Evolutionary conservation across 92 coral and sea anemone genomes (phyloP), one percentile per base, ranked within the genome.

Genomic region (Heliopora coerulea): DNA sequence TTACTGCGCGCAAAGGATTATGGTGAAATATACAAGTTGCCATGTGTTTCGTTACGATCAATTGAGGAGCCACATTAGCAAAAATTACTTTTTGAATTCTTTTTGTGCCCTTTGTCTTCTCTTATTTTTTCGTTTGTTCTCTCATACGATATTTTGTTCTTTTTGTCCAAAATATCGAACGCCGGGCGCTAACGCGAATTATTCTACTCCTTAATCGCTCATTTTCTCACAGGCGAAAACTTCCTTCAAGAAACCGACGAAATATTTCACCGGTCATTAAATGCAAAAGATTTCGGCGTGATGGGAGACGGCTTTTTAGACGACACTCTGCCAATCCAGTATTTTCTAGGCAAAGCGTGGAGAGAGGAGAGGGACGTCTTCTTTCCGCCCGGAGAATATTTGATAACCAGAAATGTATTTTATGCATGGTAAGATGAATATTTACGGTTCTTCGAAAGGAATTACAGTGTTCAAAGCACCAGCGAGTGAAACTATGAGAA

Each of bases 311-410:
- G 88, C 50, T 4, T 8, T 14, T 39, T 59, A 0, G 88, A 84
- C 65, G 84, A 84, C 73, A 72, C 82, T 3, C 24, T 29, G 3
- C 80, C 87, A 15, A 83, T 78, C 12, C 80, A 72, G 59, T 46
- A 28, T 37, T 69, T 83, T 56, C 13, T 83, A 13, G 39, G 64
- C 80, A 68, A 39, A 28, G 59, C 76, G 10, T 13, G 24, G 49
- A 42, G 34, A 2, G n/a, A 61, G 56, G 1, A 24, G 4, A 78
- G 37, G 50, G 72, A 69, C 30, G 83, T 74, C 33, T 78, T 78
- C 83, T 83, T 83, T 33, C 83, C 87, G 60, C 83, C 68, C 49
- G 87, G 87, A 15, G 75, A 78, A 62, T 83, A 83, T 73, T 39
- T 78, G 49, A 65, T 83, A 34, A 72, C 56, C 37, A 17, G 37